These are phyloP conservation scores for Cosmia pyralina DNA, from an alignment of 2,888 invertebrate genomes.

Conservation along the genomic window DNA sequence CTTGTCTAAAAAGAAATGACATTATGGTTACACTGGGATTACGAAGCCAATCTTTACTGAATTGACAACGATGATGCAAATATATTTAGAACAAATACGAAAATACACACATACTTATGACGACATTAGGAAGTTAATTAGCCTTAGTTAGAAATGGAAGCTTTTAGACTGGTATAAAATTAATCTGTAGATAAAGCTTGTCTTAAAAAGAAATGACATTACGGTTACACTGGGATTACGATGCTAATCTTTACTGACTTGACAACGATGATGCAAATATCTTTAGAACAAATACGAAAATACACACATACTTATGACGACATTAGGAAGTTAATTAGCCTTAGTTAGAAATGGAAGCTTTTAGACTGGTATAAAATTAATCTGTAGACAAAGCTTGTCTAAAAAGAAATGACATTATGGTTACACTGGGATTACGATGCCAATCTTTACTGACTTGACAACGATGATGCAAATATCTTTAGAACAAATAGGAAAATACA, in stretches of 20 bases:
- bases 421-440: conserved; percentile 24
- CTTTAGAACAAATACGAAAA: not conserved
- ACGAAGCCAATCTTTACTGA: conserved; percentile 28
- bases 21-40: conserved; percentile 16
- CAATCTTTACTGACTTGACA: conserved; percentile 27
- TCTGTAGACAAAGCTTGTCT: conserved; percentile 33
- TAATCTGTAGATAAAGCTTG: conserved; percentile 40
- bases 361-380: conserved; percentile 38
- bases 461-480: conserved; percentile 20
- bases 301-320: conserved; percentile 8
- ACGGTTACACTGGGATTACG: conserved; percentile 12
- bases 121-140: conserved; percentile 40
- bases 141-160: conserved; percentile 10
- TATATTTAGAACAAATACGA: not conserved
- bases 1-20: conserved; percentile 27
- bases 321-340: conserved; percentile 34
- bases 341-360: conserved; percentile 14
- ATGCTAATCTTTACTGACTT: conserved; percentile 24
- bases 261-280: conserved; percentile 29
- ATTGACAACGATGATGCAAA: conserved; percentile 31
- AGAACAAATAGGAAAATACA: not conserved
- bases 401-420: conserved; percentile 28
- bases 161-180: conserved; percentile 30
- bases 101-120: conserved; percentile 47
- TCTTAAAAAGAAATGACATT: conserved; percentile 32